Conservation (phyloP, 2,113 vertebrate species). For the Haemorhous mexicanus region DNA sequence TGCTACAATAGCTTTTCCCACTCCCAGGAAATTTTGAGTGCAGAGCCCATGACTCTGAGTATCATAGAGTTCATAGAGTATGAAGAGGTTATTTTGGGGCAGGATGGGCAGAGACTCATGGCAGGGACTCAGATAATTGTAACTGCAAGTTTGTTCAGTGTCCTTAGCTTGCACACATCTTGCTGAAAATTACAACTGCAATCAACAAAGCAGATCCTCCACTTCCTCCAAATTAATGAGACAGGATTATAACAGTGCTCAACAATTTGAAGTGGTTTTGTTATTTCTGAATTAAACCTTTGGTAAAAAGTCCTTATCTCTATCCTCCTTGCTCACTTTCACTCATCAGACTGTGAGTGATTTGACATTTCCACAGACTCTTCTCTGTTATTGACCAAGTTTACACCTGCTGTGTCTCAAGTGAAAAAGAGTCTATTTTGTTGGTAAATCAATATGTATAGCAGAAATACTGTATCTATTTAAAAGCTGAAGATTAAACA, state of each 20-base stretch:
- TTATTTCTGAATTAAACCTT: neutral
- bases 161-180: neutral
- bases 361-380: conserved; percentile 38
- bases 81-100: neutral
- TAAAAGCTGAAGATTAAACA: neutral
- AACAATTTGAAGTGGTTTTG: conserved; percentile 1
- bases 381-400: neutral
- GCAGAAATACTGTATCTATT: neutral
- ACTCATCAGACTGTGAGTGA: neutral
- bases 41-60: neutral
- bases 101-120: neutral
- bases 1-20: neutral
- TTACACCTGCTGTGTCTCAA: neutral
- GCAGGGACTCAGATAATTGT: neutral
- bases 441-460: neutral
- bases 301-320: neutral
- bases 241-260: neutral
- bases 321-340: neutral
- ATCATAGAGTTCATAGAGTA: neutral
- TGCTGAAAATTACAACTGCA: neutral
- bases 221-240: neutral
- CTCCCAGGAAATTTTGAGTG: neutral
- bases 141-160: neutral
- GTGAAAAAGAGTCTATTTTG: neutral
- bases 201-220: neutral